A percentile compares a stretch with the other conserved stretches of the same genome.
Evolutionary conservation across 2,113 vertebrate species (phyloP).

Genomic region (Odocoileus virginianus): DNA sequence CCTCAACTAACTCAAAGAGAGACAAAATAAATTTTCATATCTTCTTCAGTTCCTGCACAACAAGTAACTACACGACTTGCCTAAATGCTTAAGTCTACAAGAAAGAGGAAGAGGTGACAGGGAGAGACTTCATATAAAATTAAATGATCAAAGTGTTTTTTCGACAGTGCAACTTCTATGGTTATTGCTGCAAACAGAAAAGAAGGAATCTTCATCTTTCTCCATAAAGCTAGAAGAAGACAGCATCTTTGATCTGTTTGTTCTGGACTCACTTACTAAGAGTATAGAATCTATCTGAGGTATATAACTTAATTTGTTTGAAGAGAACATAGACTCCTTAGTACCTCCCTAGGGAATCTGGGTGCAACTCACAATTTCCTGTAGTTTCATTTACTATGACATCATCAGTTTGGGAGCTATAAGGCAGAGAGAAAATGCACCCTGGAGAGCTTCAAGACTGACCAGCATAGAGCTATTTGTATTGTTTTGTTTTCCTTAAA

Average conservation of each 20-base stretch:
- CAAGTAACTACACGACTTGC: neutral
- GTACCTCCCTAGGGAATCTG: constrained; percentile 48
- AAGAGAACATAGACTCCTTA: constrained; percentile 50
- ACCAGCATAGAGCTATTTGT: constrained; percentile 79
- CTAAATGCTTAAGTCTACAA: constrained; percentile 15
- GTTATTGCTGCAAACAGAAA: neutral
- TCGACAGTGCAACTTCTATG: neutral
- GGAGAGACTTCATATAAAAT: neutral
- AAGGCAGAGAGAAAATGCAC: constrained; percentile 59
- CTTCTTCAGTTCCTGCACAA: constrained; percentile 4
- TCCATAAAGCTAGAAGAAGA: constrained; percentile 34
- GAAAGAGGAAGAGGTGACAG: neutral
- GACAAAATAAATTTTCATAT: constrained; percentile 41
- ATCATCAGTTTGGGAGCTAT: constrained; percentile 70
- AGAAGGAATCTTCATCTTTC: neutral
- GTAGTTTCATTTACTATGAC: constrained; percentile 74
- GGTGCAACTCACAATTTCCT: constrained; percentile 62
- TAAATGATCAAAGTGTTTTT: neutral
- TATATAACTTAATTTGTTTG: neutral
- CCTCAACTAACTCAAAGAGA: constrained; percentile 8
- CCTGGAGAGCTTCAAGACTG: constrained; percentile 58
- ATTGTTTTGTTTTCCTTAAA: constrained; percentile 57
- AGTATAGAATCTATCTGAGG: neutral
- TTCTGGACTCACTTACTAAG: neutral
- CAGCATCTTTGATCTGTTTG: neutral